Conservation (phyloP, 2,113 vertebrate genomes). For the Donacobius atricapilla region DNA sequence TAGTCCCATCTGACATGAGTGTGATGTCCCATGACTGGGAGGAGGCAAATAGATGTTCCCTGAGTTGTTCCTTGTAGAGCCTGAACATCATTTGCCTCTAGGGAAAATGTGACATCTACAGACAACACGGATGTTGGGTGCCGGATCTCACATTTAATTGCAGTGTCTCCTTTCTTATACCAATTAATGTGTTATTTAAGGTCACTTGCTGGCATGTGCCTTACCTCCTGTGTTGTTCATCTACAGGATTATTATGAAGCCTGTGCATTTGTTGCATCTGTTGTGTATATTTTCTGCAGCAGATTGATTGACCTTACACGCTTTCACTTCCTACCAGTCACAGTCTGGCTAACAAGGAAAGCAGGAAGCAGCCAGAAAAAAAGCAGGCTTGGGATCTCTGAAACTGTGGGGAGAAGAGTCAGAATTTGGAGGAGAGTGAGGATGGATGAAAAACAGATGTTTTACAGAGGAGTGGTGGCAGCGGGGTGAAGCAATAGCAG, state of each 20-base stretch:
- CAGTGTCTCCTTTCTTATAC: neutral
- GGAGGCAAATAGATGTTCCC: neutral
- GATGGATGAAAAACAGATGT: neutral
- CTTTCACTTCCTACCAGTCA: neutral
- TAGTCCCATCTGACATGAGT: neutral
- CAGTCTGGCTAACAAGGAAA: neutral
- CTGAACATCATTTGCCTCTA: neutral
- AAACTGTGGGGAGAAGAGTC: neutral
- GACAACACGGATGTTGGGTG: neutral
- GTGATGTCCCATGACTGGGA: neutral
- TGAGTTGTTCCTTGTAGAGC: neutral
- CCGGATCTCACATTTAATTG: neutral
- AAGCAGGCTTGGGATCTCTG: neutral
- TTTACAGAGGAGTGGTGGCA: neutral
- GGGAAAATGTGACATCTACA: neutral
- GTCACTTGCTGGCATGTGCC: neutral
- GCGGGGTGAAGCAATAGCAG: neutral
- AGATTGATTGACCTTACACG: neutral
- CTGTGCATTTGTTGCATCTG: neutral
- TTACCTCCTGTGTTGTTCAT: neutral
- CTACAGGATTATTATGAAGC: neutral
- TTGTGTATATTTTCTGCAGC: neutral
- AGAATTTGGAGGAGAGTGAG: neutral
- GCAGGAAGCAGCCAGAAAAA: neutral
- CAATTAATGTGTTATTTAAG: neutral